Evolutionary conservation across 2,113 vertebrate species (phyloP).

Genomic region (Siniperca knerii): DNA sequence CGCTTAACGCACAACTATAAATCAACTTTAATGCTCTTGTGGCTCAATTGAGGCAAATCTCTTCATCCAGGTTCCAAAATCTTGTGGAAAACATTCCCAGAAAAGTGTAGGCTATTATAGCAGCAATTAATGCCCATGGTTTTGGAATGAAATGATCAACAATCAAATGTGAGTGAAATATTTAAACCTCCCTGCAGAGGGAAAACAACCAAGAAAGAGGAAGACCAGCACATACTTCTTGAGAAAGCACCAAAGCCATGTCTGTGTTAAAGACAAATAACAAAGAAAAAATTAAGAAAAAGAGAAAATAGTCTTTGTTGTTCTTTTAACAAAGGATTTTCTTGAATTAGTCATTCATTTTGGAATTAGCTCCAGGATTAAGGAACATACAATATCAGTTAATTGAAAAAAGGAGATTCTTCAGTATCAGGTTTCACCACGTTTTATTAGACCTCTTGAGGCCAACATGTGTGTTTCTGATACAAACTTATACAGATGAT

Average conservation of each 20-base stretch:
- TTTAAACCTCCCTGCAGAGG: neutral
- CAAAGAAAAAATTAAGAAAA: neutral
- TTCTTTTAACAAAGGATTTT: neutral
- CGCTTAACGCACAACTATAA: neutral
- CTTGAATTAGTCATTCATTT: neutral
- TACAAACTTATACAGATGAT: neutral
- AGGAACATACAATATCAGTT: neutral
- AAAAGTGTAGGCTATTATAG: neutral
- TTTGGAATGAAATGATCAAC: neutral
- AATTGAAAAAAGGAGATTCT: slow-evolving; percentile 16
- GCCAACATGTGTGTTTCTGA: slow-evolving; percentile 33
- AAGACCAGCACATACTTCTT: neutral
- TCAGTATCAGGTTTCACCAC: slow-evolving; percentile 28
- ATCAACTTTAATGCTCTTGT: neutral
- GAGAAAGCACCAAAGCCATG: neutral
- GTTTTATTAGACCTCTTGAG: slow-evolving; percentile 40
- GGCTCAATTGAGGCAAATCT: neutral
- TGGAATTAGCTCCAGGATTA: slow-evolving; percentile 3
- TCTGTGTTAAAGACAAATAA: neutral
- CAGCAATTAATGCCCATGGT: neutral
- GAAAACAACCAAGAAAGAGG: neutral
- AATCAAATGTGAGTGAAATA: neutral
- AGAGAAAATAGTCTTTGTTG: neutral
- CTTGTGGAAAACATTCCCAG: slow-evolving; percentile 5
- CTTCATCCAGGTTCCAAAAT: slow-evolving; percentile 4